A percentile compares a stretch with the other conserved stretches of the same genome.
Conservation (phyloP, 2,797 vertebrate genomes). For the Silurus aristotelis region DNA sequence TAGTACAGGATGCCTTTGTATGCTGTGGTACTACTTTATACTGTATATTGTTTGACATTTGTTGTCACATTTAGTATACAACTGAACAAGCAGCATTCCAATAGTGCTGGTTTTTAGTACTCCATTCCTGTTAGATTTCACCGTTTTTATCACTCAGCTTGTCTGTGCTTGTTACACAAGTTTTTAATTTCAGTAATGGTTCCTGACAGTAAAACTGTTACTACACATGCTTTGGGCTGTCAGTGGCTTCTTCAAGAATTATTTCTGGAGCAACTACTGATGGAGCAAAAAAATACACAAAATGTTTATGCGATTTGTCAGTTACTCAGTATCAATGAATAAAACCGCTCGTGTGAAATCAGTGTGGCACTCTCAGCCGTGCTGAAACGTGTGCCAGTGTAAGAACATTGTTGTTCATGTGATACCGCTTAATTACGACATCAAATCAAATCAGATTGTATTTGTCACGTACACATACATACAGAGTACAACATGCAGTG, state of each 20-base stretch:
- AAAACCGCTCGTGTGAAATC: background rate
- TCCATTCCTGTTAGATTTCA: background rate
- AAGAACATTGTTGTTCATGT: background rate
- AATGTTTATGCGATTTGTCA: background rate
- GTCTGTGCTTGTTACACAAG: background rate
- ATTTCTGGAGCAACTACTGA: background rate
- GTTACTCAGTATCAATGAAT: background rate
- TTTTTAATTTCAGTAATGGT: background rate
- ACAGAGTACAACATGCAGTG: no score
- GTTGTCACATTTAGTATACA: background rate
- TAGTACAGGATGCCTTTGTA: no score
- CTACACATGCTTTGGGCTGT: background rate
- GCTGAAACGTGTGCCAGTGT: background rate
- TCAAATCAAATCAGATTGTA: no score
- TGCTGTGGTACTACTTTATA: no score
- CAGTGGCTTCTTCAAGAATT: background rate
- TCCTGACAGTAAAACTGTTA: background rate
- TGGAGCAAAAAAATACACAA: background rate
- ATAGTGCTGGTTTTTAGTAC: background rate
- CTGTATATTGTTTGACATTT: no score
- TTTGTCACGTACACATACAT: no score
- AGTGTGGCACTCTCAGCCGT: background rate
- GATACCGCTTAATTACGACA: no score
- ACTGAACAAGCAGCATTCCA: background rate
- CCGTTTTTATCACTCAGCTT: background rate